Evolutionary conservation across 2,113 vertebrate species (phyloP).

Genomic region (Cisticola juncidis): DNA sequence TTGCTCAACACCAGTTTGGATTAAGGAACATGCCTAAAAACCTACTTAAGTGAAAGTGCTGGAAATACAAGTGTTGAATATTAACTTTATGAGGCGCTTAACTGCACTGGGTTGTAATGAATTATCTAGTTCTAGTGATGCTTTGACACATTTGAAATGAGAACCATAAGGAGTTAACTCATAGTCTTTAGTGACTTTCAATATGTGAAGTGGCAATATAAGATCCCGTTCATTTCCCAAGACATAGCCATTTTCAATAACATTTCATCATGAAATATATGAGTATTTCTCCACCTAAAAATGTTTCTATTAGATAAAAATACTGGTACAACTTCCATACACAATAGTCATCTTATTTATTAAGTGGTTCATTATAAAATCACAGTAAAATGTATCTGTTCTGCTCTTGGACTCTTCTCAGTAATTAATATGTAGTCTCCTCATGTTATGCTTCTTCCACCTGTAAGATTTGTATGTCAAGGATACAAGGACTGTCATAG

Average conservation of each 20-base stretch:
- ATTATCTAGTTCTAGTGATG: slow-evolving; percentile 74
- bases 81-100: slow-evolving; percentile 78
- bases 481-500: neutral
- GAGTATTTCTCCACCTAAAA: neutral
- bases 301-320: neutral
- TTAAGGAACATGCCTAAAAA: slow-evolving; percentile 65
- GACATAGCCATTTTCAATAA: neutral
- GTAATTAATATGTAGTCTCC: neutral
- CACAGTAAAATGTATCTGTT: neutral
- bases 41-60: slow-evolving; percentile 51
- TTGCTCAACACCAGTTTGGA: slow-evolving; percentile 51
- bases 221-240: slow-evolving; percentile 32
- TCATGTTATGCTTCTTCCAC: neutral
- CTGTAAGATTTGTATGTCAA: neutral
- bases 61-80: slow-evolving; percentile 66
- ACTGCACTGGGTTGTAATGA: slow-evolving; percentile 71
- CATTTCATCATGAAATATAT: neutral
- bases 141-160: slow-evolving; percentile 73
- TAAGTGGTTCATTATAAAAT: neutral
- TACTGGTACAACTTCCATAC: neutral
- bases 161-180: slow-evolving; percentile 74
- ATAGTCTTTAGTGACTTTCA: slow-evolving; percentile 37
- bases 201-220: slow-evolving; percentile 23
- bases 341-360: neutral
- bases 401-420: neutral